These are phyloP conservation scores for Mycalesis mineus DNA, from an alignment of 2,888 invertebrate species.

Conservation along the genomic window DNA sequence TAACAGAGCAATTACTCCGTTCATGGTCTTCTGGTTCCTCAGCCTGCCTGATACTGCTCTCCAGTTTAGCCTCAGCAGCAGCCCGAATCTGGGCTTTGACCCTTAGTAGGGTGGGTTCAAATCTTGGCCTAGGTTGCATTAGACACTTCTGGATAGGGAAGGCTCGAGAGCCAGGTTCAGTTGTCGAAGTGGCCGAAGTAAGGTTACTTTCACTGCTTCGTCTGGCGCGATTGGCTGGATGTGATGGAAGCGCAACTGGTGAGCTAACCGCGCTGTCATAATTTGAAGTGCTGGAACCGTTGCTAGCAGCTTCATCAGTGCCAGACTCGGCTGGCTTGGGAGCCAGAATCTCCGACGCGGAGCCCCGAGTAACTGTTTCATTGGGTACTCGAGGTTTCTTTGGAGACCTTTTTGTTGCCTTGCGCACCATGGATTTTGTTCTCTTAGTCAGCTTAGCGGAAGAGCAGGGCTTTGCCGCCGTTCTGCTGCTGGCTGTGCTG, in stretches of 20 bases:
- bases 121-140: neutral
- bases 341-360: neutral
- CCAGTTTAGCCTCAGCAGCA: neutral
- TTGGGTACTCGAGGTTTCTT: neutral
- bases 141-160: neutral
- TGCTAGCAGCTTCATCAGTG: neutral
- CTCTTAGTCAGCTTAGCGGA: neutral
- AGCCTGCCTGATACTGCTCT: neutral
- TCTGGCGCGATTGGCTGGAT: neutral
- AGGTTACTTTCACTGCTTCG: neutral
- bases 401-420: neutral
- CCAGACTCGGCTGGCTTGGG: neutral
- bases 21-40: neutral
- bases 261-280: too few relatives aligned
- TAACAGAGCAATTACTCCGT: neutral
- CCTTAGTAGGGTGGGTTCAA: neutral
- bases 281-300: too few relatives aligned
- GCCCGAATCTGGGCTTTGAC: neutral
- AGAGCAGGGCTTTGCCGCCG: neutral
- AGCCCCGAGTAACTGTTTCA: neutral
- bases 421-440: neutral
- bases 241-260: too few relatives aligned
- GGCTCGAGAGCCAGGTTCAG: neutral
- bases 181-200: neutral
- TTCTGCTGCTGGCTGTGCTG: neutral